phyloP scores from a whole-genome alignment of 1,140 invertebrate species.

The Solenopsis fugax region DNA sequence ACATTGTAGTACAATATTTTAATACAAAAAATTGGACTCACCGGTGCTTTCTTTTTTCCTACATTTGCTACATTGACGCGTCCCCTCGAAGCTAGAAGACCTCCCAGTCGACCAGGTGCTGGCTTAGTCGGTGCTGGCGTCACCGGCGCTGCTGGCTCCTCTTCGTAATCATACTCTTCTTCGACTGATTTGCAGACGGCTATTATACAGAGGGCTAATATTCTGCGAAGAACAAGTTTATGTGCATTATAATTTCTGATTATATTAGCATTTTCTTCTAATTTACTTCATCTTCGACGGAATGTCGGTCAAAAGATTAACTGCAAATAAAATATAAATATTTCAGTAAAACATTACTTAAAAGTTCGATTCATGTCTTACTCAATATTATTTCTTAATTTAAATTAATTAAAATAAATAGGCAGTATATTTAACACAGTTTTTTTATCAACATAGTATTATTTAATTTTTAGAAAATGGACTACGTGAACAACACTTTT shows the following conservation, averaged over 20 bases:
- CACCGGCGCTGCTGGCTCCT: slow-evolving; percentile 76
- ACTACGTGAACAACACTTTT: too few relatives aligned
- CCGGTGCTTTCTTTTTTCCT: slow-evolving; percentile 74
- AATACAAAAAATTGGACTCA: slow-evolving; percentile 43
- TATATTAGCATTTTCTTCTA: background rate
- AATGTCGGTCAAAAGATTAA: background rate
- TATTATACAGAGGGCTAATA: slow-evolving; percentile 77
- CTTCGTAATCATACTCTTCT: slow-evolving; percentile 81
- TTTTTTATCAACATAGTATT: too few relatives aligned
- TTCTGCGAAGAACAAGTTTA: slow-evolving; percentile 70
- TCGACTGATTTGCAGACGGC: slow-evolving; percentile 76
- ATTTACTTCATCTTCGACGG: background rate
- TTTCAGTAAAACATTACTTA: too few relatives aligned
- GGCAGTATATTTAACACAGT: too few relatives aligned
- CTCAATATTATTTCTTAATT: too few relatives aligned
- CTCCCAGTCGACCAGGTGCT: slow-evolving; percentile 71
- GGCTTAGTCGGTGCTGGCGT: slow-evolving; percentile 73
- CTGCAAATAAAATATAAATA: too few relatives aligned
- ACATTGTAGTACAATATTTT: background rate
- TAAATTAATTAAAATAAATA: too few relatives aligned
- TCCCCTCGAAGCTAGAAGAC: slow-evolving; percentile 77
- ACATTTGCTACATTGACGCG: slow-evolving; percentile 64
- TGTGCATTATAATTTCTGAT: background rate
- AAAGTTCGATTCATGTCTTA: too few relatives aligned
- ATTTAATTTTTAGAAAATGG: too few relatives aligned